Evolutionary conservation across 2,113 vertebrate genomes (phyloP).

Genomic region (Maccullochella peelii): DNA sequence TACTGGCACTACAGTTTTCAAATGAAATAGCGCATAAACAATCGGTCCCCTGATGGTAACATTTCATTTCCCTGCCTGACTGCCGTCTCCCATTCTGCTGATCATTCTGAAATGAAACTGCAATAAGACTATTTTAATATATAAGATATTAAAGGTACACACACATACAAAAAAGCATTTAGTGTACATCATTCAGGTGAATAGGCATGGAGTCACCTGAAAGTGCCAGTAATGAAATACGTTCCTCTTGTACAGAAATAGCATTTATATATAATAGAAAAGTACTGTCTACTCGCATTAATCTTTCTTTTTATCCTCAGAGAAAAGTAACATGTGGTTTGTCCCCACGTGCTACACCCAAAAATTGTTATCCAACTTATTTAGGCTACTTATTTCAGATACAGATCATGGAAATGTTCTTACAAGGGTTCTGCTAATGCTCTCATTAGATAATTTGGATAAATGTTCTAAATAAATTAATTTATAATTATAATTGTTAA

Average conservation of each 20-base stretch:
- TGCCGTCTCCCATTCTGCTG: conserved; percentile 63
- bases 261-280: conserved; percentile 27
- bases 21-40: conserved; percentile 72
- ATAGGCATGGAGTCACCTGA: conserved; percentile 21
- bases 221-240: conserved; percentile 46
- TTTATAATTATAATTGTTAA: too few species aligned
- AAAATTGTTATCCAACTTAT: neutral
- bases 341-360: neutral
- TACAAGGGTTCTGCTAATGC: neutral
- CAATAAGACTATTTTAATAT: conserved; percentile 40
- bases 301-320: conserved; percentile 15
- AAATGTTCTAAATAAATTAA: too few species aligned
- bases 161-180: conserved; percentile 35
- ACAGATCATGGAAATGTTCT: neutral
- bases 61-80: conserved; percentile 69
- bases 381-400: conserved; percentile 8
- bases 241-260: conserved; percentile 21
- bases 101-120: conserved; percentile 68
- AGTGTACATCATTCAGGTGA: conserved; percentile 48
- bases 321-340: conserved; percentile 14
- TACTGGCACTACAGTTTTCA: conserved; percentile 58
- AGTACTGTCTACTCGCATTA: conserved; percentile 9
- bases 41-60: conserved; percentile 62
- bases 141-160: conserved; percentile 49
- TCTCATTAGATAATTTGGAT: neutral